A percentile compares a stretch with the other conserved stretches of the same genome.
phyloP scores from a whole-genome alignment of 2,797 vertebrate genomes.

The Acipenser oxyrinchus region DNA sequence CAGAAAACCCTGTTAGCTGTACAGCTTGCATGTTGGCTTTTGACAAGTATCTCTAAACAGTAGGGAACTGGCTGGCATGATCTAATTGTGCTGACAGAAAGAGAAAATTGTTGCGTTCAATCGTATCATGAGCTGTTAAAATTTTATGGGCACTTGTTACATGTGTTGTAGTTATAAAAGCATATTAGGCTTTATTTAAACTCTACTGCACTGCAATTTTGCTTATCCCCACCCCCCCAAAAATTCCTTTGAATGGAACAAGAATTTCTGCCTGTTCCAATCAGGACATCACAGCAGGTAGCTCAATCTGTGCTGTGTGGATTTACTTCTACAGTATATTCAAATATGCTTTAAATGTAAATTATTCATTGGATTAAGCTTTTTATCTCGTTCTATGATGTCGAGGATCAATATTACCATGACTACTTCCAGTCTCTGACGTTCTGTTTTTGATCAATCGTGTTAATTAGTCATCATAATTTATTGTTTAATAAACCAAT shows the following conservation, averaged over 20 bases:
- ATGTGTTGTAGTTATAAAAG: slow-evolving; percentile 37
- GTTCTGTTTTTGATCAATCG: not conserved
- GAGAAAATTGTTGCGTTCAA: not conserved
- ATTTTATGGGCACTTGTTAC: slow-evolving; percentile 1
- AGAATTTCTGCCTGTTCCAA: slow-evolving; percentile 9
- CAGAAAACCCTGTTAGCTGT: slow-evolving; percentile 4
- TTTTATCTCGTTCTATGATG: slow-evolving; percentile 24
- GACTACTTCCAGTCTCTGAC: slow-evolving; percentile 6
- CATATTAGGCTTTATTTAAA: slow-evolving; percentile 2
- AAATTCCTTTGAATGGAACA: not conserved
- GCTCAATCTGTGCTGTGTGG: not conserved
- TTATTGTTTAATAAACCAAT: slow-evolving; percentile 5
- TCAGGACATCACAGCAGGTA: slow-evolving; percentile 10
- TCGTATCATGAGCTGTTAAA: not conserved
- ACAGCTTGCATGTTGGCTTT: slow-evolving; percentile 3
- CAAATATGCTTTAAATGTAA: slow-evolving; percentile 24
- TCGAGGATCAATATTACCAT: slow-evolving; percentile 23
- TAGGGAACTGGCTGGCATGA: not conserved
- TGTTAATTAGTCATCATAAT: slow-evolving; percentile 8
- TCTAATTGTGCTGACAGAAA: not conserved
- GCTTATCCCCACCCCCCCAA: slow-evolving; percentile 1
- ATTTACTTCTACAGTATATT: slow-evolving; percentile 18
- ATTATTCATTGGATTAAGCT: slow-evolving; percentile 24
- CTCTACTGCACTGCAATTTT: not conserved
- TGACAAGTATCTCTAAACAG: not conserved